phyloP scores from a whole-genome alignment of 2,797 vertebrate species.

The Chloroceryle amazona region DNA sequence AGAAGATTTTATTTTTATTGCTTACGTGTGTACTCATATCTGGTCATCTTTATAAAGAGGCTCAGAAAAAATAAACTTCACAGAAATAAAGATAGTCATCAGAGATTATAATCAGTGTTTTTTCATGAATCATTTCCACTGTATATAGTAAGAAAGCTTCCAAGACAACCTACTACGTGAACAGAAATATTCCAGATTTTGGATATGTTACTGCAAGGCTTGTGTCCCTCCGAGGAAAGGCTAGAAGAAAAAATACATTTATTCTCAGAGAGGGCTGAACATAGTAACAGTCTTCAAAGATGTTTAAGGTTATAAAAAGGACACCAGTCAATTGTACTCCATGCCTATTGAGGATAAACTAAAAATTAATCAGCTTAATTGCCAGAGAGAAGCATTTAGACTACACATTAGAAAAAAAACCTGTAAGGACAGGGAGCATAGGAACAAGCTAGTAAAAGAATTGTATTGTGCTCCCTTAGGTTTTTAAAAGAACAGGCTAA shows the following conservation, averaged over 20 bases:
- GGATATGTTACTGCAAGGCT: neutral
- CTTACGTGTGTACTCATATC: neutral
- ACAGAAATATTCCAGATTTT: neutral
- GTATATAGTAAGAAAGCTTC: neutral
- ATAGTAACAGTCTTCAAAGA: neutral
- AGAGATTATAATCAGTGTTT: neutral
- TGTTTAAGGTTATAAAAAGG: neutral
- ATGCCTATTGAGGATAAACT: neutral
- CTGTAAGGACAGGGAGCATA: neutral
- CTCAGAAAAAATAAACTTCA: neutral
- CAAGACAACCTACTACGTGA: neutral
- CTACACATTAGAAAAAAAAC: neutral
- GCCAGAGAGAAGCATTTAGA: neutral
- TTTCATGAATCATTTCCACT: neutral
- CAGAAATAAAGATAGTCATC: neutral
- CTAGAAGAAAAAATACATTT: neutral
- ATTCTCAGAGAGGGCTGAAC: neutral
- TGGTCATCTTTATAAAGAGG: neutral
- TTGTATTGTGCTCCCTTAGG: neutral
- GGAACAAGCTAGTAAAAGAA: neutral
- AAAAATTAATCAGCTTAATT: slow-evolving; percentile 45
- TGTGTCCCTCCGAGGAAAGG: neutral
- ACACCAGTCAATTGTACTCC: neutral
- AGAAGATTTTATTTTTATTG: neutral
- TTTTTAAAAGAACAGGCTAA: neutral